Evolutionary conservation across 2,888 invertebrate genomes (phyloP), one percentile per base, ranked within the genome.

Genomic region (Aphrophora alni): DNA sequence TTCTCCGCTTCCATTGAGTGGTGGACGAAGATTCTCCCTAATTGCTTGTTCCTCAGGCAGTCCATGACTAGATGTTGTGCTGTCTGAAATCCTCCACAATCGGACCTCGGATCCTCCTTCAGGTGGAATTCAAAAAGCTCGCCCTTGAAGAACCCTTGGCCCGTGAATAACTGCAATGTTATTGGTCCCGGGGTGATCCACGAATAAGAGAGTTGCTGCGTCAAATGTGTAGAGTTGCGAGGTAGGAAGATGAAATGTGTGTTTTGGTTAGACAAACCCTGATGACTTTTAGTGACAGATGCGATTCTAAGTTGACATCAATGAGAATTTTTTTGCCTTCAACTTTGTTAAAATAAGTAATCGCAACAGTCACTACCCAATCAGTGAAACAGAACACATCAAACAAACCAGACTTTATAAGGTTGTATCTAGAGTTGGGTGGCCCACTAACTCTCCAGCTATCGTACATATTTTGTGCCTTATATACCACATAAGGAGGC

Each of bases 241-340:
- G 86, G 85, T 25, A 86, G 79, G 68, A 87, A 85, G n/a, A 86
- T 80, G 81, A 87, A 87, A 12, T 74, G 76, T 21, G 87, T 86
- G 77, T 86, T 80, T 77, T 86, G 82, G 25, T 85, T 82, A 72
- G 78, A 82, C 87, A 87, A 21, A 78, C 12, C 59, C 84, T 25
- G n/a, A 87, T 44, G 69, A 87, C 84, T 33, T 82, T 78, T 14
- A 70, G 51, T 76, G 77, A 82, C 28, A 86, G 75, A 73, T 87
- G 86, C 17, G n/a, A 24, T 44, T 8, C 24, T 7, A 71, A 26
- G 87, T 88, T 88, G 79, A 88, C 87, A 8, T 87, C 87, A 75
- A 88, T 86, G 44, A 88, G 69, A 51, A 17, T 86, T 85, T 82
- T 87, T 87, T 72, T 82, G 14, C 86, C 86, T 24, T 76, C 26